Conservation (phyloP, 2,888 invertebrate species). For the Galerucella pusilla region DNA sequence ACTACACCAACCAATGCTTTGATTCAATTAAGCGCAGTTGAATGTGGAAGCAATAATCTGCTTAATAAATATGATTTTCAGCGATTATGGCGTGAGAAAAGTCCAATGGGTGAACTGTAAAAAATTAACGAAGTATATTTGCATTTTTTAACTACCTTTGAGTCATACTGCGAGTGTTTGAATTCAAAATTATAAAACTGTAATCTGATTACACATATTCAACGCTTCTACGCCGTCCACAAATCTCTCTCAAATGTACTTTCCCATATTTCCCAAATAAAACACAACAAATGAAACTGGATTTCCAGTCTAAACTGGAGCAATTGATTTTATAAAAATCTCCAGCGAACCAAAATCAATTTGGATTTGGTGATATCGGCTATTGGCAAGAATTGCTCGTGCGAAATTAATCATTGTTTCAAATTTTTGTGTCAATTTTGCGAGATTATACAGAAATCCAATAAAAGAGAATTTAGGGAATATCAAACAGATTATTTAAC, state of each 20-base stretch:
- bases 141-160: not conserved
- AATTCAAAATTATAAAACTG: not conserved
- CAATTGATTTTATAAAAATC: constrained; percentile 3
- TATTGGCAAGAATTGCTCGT: not conserved
- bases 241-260: not conserved
- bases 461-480: not conserved
- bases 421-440: not conserved
- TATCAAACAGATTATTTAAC: not conserved
- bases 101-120: no score
- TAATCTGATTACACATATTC: not conserved
- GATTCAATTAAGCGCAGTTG: no score
- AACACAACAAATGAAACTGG: constrained; percentile 3
- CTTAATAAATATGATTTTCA: no score
- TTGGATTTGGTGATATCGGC: constrained; percentile 6
- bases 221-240: not conserved
- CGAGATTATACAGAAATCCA: not conserved
- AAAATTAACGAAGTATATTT: not conserved
- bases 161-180: not conserved
- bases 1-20: no score
- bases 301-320: constrained; percentile 1
- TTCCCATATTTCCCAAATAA: not conserved
- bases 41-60: no score
- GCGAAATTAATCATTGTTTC: not conserved
- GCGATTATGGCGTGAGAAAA: no score
- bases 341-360: constrained; percentile 3